Base-by-base conservation (phyloP, 1,140 invertebrate genomes). In the Atta colombica region DNA sequence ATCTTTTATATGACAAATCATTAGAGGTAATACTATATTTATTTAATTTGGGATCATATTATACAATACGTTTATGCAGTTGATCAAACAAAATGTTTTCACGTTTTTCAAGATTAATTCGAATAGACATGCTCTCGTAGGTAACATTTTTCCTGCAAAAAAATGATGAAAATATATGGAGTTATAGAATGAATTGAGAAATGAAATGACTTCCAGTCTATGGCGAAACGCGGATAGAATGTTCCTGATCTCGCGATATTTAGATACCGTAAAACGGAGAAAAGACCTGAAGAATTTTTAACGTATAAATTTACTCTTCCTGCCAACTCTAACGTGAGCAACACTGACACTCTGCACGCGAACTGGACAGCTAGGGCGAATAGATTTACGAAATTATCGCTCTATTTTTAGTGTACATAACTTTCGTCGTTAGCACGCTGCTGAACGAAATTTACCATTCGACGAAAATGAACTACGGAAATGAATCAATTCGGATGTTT, bases 381-480 rank as follows among this genome's bases (percentile, higher is more conserved):
- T 74, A 77, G 82, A 86, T 88, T 68, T 35, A 65, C 25, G 49
- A 88, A 86, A 86, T 88, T 81, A 68, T 60, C 75, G 55, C 39
- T 69, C 66, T 74, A 87, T 77, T 87, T 89, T 89, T 55, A 35
- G 31, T n/a, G 31, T 53, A 12, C 21, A 66, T 68, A 72, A 75
- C 77, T 71, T 89, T 87, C 45, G 77, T 77, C 55, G 53, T 77
- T 60, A 61, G 14, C 35, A 6, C 49, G 5, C 28, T 4, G 25
- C 58, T 14, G 51, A 28, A 25, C 31, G 12, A 88, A 87, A 89
- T 89, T 77, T 55, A 80, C 77, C 16, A 58, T 53, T 65, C 39
- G 28, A 53, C 39, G 65, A 82, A 72, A 87, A 80, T 80, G 63
- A 51, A 55, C 84, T 31, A n/a, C 45, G 39, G 75, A 69, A 86